A percentile compares a stretch with the other conserved stretches of the same genome.
These are phyloP conservation scores for Cyclina sinensis DNA, from an alignment of 1,140 invertebrate species.

Conservation along the genomic window DNA sequence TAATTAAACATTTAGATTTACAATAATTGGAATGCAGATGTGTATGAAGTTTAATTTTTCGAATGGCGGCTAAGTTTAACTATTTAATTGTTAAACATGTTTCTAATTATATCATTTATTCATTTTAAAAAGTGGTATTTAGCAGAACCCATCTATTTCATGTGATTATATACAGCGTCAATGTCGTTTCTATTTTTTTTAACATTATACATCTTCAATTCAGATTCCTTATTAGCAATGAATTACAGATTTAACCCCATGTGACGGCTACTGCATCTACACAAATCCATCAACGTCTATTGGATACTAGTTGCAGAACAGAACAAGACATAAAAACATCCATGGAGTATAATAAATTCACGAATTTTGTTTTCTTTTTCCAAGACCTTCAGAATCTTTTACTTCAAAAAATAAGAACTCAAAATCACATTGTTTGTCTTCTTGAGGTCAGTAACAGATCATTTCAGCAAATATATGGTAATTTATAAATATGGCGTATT, in stretches of 20 bases:
- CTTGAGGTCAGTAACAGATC: too few relatives aligned
- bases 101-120: neutral
- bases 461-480: too few relatives aligned
- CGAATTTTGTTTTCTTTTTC: too few relatives aligned
- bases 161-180: neutral
- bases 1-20: slow-evolving; percentile 49
- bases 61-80: neutral
- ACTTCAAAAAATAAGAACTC: too few relatives aligned
- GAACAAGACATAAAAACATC: too few relatives aligned
- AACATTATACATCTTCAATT: neutral
- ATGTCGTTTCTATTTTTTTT: neutral
- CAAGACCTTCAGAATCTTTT: too few relatives aligned
- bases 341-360: too few relatives aligned
- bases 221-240: neutral
- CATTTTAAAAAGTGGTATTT: neutral
- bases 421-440: too few relatives aligned
- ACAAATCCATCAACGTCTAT: too few relatives aligned
- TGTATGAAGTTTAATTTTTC: neutral
- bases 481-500: neutral
- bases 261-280: neutral
- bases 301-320: too few relatives aligned
- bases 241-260: neutral
- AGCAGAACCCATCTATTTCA: neutral
- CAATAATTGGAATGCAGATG: slow-evolving; percentile 48
- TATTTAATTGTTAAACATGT: neutral